These are phyloP conservation scores for Lepus americanus DNA, from an alignment of 2,113 vertebrate species.

Conservation along the genomic window DNA sequence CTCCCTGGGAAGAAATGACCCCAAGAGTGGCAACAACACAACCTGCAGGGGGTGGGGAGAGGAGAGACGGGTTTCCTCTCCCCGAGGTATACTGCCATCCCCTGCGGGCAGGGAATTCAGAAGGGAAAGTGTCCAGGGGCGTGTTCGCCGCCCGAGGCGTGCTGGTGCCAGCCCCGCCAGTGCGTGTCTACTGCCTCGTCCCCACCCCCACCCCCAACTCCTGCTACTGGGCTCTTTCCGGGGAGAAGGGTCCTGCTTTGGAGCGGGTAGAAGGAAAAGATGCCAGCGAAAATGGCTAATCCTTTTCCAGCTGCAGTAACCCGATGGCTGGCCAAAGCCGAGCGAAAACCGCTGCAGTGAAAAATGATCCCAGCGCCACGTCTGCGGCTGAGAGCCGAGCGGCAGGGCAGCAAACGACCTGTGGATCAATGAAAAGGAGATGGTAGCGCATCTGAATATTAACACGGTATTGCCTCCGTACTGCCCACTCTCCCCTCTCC, in stretches of 20 bases:
- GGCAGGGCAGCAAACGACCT: constrained; percentile 74
- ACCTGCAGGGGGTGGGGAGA: not conserved
- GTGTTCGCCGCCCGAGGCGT: not conserved
- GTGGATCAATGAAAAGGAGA: constrained; percentile 80
- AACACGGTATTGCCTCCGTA: constrained; percentile 56
- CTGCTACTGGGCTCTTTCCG: not conserved
- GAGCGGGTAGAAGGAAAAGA: constrained; percentile 61
- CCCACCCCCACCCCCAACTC: no score
- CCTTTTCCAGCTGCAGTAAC: constrained; percentile 72
- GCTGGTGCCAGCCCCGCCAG: not conserved
- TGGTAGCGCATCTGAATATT: constrained; percentile 73
- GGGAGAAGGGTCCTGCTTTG: constrained; percentile 43
- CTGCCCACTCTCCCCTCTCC: not conserved
- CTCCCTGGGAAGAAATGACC: constrained; percentile 40
- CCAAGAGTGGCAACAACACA: not conserved
- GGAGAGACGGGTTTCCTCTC: not conserved
- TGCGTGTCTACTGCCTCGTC: not conserved
- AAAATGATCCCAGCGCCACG: constrained; percentile 63
- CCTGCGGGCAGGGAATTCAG: not conserved
- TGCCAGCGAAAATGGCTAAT: constrained; percentile 80
- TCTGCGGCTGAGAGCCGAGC: constrained; percentile 61
- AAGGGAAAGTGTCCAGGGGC: not conserved
- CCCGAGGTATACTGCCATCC: not conserved
- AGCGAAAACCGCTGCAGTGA: constrained; percentile 60
- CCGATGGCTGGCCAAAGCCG: constrained; percentile 26